Percentiles rank a stretch among this genome's conserved stretches.
These are phyloP conservation scores for Strigamia transsilvanica DNA, from an alignment of 2,888 invertebrate genomes.

Conservation along the genomic window DNA sequence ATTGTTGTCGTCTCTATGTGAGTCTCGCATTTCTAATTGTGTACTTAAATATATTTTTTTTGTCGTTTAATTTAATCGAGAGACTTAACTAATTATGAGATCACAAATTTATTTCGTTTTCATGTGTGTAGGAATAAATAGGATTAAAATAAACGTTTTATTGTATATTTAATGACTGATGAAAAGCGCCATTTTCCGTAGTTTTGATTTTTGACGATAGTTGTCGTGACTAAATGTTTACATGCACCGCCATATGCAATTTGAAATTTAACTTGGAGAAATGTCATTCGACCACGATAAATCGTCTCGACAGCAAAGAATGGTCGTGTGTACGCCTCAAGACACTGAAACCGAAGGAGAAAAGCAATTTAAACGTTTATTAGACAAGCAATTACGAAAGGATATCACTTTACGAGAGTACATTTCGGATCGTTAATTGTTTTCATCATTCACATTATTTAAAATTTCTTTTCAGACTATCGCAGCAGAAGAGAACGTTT, in stretches of 20 bases:
- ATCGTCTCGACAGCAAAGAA: background rate
- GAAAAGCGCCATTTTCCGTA: no score
- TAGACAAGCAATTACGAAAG: conserved; percentile 52
- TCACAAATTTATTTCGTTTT: background rate
- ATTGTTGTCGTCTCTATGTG: background rate
- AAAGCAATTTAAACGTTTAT: conserved; percentile 51
- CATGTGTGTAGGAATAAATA: conserved; percentile 4
- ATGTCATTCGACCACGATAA: background rate
- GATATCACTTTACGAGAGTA: conserved; percentile 46
- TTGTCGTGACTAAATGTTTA: background rate
- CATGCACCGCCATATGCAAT: no score
- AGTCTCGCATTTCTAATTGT: background rate
- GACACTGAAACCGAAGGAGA: conserved; percentile 53
- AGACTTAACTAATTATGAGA: conserved; percentile 40
- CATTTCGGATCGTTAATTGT: background rate
- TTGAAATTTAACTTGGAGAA: background rate
- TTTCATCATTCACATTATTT: background rate
- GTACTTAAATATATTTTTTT: background rate
- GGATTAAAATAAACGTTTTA: conserved; percentile 23
- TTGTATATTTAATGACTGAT: background rate
- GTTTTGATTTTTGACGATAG: no score
- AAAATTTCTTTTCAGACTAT: background rate
- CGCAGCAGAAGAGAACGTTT: background rate
- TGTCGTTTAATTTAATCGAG: background rate
- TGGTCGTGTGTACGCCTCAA: background rate